Conservation (phyloP, 2,113 vertebrate species). For the Ascaphus truei region DNA sequence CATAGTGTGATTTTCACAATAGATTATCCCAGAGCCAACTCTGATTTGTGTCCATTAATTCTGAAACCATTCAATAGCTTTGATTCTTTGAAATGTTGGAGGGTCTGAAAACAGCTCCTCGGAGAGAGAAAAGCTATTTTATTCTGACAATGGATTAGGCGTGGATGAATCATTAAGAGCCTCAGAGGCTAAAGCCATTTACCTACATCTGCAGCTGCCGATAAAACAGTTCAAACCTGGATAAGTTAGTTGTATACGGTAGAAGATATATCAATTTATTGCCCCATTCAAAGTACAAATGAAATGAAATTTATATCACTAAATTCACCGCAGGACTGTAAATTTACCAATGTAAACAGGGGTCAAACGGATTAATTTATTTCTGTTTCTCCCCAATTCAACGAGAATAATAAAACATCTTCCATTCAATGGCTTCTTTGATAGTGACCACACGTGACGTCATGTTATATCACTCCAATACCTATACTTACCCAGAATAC, state of each 20-base stretch:
- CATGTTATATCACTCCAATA: background rate
- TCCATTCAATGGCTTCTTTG: background rate
- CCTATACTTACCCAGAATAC: background rate
- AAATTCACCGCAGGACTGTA: background rate
- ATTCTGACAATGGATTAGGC: constrained; percentile 7
- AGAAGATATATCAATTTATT: background rate
- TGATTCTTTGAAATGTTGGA: constrained; percentile 1
- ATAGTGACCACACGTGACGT: background rate
- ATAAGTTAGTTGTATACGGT: background rate
- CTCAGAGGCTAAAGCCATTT: background rate
- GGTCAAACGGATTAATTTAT: constrained; percentile 5
- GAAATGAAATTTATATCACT: background rate
- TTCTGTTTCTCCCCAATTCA: background rate
- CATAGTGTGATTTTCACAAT: background rate
- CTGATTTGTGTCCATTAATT: background rate
- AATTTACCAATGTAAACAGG: constrained; percentile 3
- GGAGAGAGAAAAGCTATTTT: background rate
- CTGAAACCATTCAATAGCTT: background rate
- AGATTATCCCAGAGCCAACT: background rate
- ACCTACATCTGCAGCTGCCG: constrained; percentile 12
- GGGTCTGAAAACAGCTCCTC: background rate
- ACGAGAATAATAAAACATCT: background rate
- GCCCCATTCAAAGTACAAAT: constrained; percentile 5
- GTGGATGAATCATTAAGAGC: constrained; percentile 6
- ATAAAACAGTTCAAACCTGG: constrained; percentile 5